Conservation (phyloP, 2,888 invertebrate genomes). For the Drosophila prolongata region DNA sequence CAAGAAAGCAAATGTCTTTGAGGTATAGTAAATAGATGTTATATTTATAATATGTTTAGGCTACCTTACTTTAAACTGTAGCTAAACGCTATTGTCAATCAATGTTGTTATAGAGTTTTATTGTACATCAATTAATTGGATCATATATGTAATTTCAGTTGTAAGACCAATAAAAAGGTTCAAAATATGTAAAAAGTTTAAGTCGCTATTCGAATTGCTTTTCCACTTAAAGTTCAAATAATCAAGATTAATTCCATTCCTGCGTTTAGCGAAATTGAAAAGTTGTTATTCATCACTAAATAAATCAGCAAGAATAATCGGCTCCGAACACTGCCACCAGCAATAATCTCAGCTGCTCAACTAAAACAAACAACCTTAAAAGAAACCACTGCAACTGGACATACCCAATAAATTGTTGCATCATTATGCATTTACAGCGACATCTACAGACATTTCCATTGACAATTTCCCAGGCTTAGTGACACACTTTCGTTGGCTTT, state of each 20-base stretch:
- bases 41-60: no score
- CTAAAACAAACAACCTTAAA: constrained; percentile 7
- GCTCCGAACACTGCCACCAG: constrained; percentile 5
- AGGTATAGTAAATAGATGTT: no score
- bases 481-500: constrained; percentile 70
- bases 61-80: no score
- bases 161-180: no score
- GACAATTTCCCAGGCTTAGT: constrained; percentile 75
- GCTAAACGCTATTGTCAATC: no score
- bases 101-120: no score
- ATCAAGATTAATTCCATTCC: background rate
- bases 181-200: no score
- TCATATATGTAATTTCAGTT: no score
- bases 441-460: constrained; percentile 52
- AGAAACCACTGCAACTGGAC: constrained; percentile 4
- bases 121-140: no score
- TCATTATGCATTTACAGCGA: constrained; percentile 64
- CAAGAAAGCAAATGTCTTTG: no score
- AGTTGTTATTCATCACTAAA: constrained; percentile 10
- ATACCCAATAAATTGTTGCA: constrained; percentile 71
- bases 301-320: constrained; percentile 26
- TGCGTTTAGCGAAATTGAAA: constrained; percentile 10
- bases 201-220: no score
- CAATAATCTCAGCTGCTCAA: constrained; percentile 45
- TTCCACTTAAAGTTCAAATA: no score